phyloP scores from a whole-genome alignment of 2,888 invertebrate genomes.

The Entomobrya proxima region DNA sequence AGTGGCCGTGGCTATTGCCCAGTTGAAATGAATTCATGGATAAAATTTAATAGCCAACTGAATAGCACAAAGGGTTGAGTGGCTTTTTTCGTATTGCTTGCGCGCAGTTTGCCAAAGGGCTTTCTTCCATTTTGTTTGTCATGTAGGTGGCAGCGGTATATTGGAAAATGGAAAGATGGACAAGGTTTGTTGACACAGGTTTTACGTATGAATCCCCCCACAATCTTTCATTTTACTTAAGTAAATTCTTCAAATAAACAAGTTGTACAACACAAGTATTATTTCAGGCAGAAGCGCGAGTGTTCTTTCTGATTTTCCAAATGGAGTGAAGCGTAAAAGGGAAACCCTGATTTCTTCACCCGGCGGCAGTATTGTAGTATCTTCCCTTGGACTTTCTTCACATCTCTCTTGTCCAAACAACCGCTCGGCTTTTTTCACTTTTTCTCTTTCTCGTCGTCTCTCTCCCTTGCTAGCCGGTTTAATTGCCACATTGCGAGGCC shows the following conservation, averaged over 20 bases:
- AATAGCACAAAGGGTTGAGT: not conserved
- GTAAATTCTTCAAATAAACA: not conserved
- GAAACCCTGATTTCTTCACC: conserved; percentile 22
- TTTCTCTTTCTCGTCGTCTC: not conserved
- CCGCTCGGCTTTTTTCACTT: not conserved
- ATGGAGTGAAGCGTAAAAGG: conserved; percentile 20
- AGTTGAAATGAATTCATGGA: not conserved
- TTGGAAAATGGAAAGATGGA: not conserved
- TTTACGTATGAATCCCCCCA: not conserved
- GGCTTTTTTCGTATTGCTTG: not conserved
- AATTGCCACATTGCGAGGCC: not conserved
- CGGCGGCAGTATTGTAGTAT: not conserved
- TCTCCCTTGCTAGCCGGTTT: not conserved
- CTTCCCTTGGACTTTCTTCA: not conserved
- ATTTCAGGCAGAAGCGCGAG: not conserved
- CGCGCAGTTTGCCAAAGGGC: not conserved
- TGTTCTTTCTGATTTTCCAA: not conserved
- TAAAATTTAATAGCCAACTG: not conserved
- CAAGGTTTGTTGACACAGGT: not conserved
- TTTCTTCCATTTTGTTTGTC: not conserved
- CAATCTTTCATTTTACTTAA: not conserved
- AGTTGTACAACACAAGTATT: not conserved
- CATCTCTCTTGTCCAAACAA: not conserved
- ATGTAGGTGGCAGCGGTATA: not conserved
- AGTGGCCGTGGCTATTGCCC: not conserved